A percentile compares a stretch with the other conserved stretches of the same genome.
Conservation (phyloP, 2,113 vertebrate species). For the Mormyrus iriodes region DNA sequence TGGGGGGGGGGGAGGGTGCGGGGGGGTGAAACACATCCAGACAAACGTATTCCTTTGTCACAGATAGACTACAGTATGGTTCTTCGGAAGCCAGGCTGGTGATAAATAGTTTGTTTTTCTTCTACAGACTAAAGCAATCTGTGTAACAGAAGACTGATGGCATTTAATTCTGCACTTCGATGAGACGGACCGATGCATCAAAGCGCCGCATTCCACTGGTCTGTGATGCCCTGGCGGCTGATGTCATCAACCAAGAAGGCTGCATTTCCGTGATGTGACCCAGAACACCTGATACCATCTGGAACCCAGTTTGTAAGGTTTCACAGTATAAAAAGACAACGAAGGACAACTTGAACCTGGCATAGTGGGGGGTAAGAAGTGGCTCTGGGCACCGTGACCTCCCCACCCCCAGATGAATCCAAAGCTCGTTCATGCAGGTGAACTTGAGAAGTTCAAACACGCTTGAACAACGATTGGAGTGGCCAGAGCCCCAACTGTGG, state of each 20-base stretch:
- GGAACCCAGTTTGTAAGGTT: background rate
- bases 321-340: background rate
- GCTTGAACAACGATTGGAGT: constrained; percentile 30
- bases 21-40: background rate
- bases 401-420: constrained; percentile 38
- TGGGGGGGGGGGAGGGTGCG: no score
- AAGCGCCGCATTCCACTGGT: background rate
- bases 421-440: constrained; percentile 50
- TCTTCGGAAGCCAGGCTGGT: background rate
- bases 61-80: background rate
- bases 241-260: background rate
- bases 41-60: background rate
- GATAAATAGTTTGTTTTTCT: background rate
- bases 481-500: constrained; percentile 35
- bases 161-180: background rate
- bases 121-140: background rate
- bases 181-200: background rate
- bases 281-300: background rate
- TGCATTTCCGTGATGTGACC: background rate
- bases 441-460: constrained; percentile 35
- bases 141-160: background rate
- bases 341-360: background rate
- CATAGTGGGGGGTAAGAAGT: background rate
- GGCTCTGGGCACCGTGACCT: constrained; percentile 5
- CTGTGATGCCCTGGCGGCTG: background rate